These are phyloP conservation scores for Odontothrips loti DNA, from an alignment of 2,888 invertebrate species.

Conservation along the genomic window DNA sequence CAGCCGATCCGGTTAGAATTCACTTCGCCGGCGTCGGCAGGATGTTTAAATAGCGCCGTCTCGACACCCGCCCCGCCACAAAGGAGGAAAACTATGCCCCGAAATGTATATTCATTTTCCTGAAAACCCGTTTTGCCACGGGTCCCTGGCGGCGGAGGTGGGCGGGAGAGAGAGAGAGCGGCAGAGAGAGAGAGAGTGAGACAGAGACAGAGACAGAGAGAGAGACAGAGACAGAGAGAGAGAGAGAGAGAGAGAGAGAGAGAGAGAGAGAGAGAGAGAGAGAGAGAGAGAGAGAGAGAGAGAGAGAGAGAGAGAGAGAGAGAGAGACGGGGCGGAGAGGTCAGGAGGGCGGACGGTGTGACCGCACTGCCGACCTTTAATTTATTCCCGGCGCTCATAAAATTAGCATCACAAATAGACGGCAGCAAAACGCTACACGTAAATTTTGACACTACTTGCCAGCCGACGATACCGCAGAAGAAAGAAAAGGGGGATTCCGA, in stretches of 20 bases:
- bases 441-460: slow-evolving; percentile 7
- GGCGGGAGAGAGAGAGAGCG: background rate
- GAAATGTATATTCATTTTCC: slow-evolving; percentile 24
- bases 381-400: slow-evolving; percentile 5
- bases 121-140: slow-evolving; percentile 12
- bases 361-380: background rate
- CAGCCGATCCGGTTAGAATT: no score
- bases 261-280: background rate
- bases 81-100: slow-evolving; percentile 3
- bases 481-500: background rate
- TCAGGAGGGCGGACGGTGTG: slow-evolving; percentile 4
- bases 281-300: background rate
- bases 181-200: background rate
- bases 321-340: background rate
- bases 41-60: slow-evolving; percentile 17
- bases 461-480: background rate
- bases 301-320: background rate
- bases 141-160: background rate
- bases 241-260: background rate
- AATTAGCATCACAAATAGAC: slow-evolving; percentile 25
- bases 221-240: background rate
- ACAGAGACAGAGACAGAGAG: background rate
- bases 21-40: background rate
- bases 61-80: background rate
- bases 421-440: slow-evolving; percentile 18